These are phyloP conservation scores for Stomatorhinus walkeri DNA, from an alignment of 2,797 vertebrate genomes.

Conservation along the genomic window DNA sequence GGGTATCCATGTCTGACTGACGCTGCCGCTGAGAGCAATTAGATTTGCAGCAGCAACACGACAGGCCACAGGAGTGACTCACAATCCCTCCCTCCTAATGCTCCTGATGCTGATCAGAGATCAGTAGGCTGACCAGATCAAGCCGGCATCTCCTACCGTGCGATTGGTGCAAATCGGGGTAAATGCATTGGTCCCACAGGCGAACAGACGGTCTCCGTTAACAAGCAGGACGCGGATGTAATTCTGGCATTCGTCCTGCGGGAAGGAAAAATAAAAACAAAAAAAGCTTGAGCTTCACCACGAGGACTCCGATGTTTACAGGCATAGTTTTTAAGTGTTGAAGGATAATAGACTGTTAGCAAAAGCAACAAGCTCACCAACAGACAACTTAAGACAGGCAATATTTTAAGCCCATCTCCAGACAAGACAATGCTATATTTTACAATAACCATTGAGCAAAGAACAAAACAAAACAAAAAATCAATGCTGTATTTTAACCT, in stretches of 20 bases:
- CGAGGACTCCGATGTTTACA: not conserved
- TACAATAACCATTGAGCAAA: not conserved
- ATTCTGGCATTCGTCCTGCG: slow-evolving; percentile 96
- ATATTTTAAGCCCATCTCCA: not conserved
- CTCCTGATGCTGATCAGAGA: not conserved
- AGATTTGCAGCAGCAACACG: not conserved
- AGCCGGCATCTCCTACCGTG: slow-evolving; percentile 63
- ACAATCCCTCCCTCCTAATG: not conserved
- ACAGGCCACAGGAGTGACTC: not conserved
- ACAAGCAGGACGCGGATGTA: slow-evolving; percentile 93
- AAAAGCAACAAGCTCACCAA: not conserved
- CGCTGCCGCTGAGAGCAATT: not conserved
- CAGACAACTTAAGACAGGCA: not conserved
- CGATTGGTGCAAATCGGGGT: slow-evolving; percentile 95
- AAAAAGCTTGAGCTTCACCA: not conserved
- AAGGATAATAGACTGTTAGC: not conserved
- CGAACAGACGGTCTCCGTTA: slow-evolving; percentile 82
- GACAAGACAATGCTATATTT: not conserved
- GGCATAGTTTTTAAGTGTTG: not conserved
- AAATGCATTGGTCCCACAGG: slow-evolving; percentile 94
- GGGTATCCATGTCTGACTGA: not conserved
- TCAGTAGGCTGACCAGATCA: not conserved
- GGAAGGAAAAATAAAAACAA: slow-evolving; percentile 26
- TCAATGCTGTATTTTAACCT: not conserved
- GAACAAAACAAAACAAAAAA: not conserved